These are phyloP conservation scores for Ametastegia equiseti DNA, from an alignment of 2,888 invertebrate genomes.

Conservation along the genomic window DNA sequence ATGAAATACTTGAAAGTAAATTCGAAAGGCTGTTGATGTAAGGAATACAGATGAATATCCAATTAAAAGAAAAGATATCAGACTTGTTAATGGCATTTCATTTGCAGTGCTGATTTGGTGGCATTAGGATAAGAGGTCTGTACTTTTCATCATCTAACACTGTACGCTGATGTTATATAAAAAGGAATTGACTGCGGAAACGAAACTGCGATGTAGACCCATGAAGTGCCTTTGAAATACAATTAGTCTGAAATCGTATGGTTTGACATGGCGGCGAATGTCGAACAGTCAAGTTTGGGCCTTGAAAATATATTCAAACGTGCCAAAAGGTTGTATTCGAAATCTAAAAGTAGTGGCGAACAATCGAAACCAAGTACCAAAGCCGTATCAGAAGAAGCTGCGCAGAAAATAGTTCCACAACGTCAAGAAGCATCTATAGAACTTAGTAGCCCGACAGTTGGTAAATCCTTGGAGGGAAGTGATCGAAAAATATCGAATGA, in stretches of 20 bases:
- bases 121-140: neutral
- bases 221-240: neutral
- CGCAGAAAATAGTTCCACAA: neutral
- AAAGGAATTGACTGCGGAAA: too few species aligned
- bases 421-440: neutral
- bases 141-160: neutral
- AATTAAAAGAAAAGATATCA: neutral
- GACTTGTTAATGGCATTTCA: neutral
- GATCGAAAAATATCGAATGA: neutral
- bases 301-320: conserved; percentile 18
- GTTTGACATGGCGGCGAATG: neutral
- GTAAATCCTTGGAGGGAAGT: neutral
- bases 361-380: neutral
- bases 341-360: neutral
- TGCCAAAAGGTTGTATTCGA: neutral
- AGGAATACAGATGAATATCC: neutral
- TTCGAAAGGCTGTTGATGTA: neutral
- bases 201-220: neutral
- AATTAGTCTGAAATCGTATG: neutral
- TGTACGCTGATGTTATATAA: neutral
- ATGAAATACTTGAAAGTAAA: neutral
- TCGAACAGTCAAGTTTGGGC: neutral
- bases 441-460: neutral
- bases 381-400: neutral
- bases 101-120: neutral